phyloP scores from a whole-genome alignment of 1,140 invertebrate genomes.

The Planococcus citri region DNA sequence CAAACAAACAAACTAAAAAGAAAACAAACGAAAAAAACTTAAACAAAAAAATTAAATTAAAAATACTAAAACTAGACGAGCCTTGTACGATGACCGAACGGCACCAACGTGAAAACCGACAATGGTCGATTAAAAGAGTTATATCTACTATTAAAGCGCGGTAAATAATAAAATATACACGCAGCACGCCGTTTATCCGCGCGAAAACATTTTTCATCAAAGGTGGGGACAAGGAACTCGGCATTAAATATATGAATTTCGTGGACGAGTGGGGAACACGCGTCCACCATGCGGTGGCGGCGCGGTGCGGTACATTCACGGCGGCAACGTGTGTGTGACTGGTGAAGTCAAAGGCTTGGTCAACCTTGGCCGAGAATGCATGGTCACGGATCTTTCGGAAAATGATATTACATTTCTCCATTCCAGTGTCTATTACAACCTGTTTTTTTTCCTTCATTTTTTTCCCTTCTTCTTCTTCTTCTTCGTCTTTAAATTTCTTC shows the following conservation, averaged over 20 bases:
- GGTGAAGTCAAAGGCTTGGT: constrained; percentile 20
- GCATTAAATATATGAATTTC: constrained; percentile 11
- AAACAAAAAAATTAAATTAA: background rate
- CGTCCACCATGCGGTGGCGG: no score
- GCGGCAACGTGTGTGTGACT: constrained; percentile 12
- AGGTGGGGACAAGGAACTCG: background rate
- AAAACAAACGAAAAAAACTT: background rate
- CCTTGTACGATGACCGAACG: constrained; percentile 13
- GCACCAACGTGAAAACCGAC: constrained; percentile 13
- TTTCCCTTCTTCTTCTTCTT: no score
- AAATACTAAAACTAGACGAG: background rate
- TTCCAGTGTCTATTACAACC: constrained; percentile 13
- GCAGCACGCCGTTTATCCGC: constrained; percentile 10
- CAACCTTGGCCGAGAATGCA: constrained; percentile 17
- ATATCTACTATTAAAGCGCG: constrained; percentile 11
- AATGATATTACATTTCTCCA: constrained; percentile 14
- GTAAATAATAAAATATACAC: constrained; percentile 13
- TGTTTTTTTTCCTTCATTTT: no score
- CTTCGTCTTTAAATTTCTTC: no score
- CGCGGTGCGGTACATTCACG: no score
- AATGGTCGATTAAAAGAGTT: constrained; percentile 9
- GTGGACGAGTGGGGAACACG: background rate
- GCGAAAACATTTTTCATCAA: constrained; percentile 17
- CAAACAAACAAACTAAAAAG: background rate
- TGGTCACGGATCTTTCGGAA: constrained; percentile 13